Evolutionary conservation across 2,888 invertebrate genomes (phyloP), one percentile per base, ranked within the genome.

Genomic region (Scelioninae gen. 1): DNA sequence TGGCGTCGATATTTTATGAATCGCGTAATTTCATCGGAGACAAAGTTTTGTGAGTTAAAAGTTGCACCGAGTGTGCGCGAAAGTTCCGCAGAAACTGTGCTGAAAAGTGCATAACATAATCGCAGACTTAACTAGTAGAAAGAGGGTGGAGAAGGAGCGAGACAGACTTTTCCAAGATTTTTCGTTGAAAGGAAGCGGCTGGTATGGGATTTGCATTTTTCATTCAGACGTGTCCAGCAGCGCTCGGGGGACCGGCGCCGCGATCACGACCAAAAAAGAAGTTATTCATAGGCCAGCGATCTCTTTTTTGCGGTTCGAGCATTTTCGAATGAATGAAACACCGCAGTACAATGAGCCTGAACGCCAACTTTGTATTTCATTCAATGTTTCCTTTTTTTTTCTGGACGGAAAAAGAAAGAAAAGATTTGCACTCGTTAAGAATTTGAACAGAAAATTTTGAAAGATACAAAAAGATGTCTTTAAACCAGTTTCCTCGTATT

Each of bases 231-330:
- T 77, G 83, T 76, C 79, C 83, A 83, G 79, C 62, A 68, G 55
- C 53, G 83, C 83, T 79, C 68, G 76, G 76, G 83, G 79, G 83
- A 83, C 83, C 83, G 83, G 83, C 79, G 79, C 72, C 83, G 66
- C 60, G 75, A 49, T 66, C 69, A 65, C 79, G 69, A 69, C 75
- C 65, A 69, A 75, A 83, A 5, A 83, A 76, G 74, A 79, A 78
- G 53, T 83, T 79, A 83, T 79, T 79, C 78, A 79, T 79, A 65
- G 75, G 79, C 69, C 66, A 75, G 71, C 58, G 79, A 83, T 79
- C 75, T 71, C 66, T 56, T 79, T 76, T 77, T 71, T 72, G 69
- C 49, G 63, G 68, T 71, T 68, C 56, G 60, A 32, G 34, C 71
- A 43, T 40, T 69, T 65, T 72, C 47, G 58, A 77, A 76, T 78